phyloP scores from a whole-genome alignment of 2,797 vertebrate genomes.

The Etheostoma perlongum region DNA sequence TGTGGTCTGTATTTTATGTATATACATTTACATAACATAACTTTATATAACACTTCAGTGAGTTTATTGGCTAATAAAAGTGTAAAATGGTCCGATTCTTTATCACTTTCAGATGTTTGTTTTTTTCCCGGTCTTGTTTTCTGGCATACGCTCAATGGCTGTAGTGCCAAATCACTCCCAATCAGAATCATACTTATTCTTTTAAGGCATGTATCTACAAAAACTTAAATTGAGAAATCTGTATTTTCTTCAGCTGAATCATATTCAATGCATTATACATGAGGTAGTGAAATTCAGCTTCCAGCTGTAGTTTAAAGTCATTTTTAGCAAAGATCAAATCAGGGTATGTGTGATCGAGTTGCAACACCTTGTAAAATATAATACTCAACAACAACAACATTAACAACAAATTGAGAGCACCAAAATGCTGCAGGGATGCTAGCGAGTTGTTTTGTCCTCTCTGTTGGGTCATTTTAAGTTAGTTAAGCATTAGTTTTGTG shows the following conservation, averaged over 20 bases:
- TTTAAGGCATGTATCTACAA: background rate
- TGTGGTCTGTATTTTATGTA: too few species aligned
- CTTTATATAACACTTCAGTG: constrained; percentile 8
- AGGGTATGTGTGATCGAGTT: background rate
- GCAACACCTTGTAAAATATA: constrained; percentile 5
- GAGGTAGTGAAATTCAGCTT: background rate
- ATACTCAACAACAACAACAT: background rate
- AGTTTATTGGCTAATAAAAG: constrained; percentile 7
- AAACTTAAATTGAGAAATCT: background rate
- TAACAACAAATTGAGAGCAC: background rate
- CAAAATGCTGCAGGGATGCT: constrained; percentile 3
- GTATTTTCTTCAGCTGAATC: constrained; percentile 1
- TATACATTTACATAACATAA: too few species aligned
- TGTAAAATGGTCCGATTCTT: constrained; percentile 16
- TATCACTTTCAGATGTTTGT: constrained; percentile 18
- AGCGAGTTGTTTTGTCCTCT: constrained; percentile 11
- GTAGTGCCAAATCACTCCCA: background rate
- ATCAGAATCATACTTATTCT: background rate
- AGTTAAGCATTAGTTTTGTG: constrained; percentile 40
- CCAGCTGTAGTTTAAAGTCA: background rate
- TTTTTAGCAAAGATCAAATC: constrained; percentile 1
- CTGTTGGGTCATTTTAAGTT: constrained; percentile 34
- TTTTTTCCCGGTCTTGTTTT: constrained; percentile 1
- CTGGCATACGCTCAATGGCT: background rate
- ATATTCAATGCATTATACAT: background rate